Evolutionary conservation across 2,113 vertebrate genomes (phyloP).

Genomic region (Rhea pennata): DNA sequence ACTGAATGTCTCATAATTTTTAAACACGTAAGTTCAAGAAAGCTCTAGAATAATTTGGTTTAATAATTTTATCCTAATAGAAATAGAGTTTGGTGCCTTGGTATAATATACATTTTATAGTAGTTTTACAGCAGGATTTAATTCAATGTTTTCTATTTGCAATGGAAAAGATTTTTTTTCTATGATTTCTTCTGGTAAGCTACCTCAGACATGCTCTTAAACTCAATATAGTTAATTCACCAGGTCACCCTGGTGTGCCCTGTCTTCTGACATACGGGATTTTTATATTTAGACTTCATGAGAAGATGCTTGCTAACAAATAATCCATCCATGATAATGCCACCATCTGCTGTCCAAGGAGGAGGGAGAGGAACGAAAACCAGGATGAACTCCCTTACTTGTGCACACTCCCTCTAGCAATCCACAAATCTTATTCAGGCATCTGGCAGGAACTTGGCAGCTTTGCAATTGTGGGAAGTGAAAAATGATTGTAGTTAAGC

Average conservation of each 20-base stretch:
- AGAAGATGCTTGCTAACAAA: background rate
- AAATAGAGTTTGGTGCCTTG: background rate
- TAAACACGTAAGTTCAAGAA: background rate
- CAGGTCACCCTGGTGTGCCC: background rate
- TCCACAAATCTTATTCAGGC: constrained; percentile 24
- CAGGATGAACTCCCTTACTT: background rate
- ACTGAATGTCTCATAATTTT: background rate
- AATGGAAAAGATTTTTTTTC: background rate
- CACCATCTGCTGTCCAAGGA: constrained; percentile 4
- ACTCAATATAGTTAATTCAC: background rate
- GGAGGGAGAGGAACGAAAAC: background rate
- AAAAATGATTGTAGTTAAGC: constrained; percentile 20
- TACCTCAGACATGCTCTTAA: background rate
- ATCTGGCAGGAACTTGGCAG: constrained; percentile 53
- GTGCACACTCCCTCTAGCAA: background rate
- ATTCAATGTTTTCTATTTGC: background rate
- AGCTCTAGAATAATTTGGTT: background rate
- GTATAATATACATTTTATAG: background rate
- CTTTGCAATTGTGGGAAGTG: constrained; percentile 58
- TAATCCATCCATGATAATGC: background rate
- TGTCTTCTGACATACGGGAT: background rate
- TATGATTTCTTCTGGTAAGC: background rate
- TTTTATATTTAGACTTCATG: background rate
- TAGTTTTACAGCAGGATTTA: background rate
- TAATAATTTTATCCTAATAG: background rate